Conservation (phyloP, 2,888 invertebrate genomes). For the Trichopria drosophilae region DNA sequence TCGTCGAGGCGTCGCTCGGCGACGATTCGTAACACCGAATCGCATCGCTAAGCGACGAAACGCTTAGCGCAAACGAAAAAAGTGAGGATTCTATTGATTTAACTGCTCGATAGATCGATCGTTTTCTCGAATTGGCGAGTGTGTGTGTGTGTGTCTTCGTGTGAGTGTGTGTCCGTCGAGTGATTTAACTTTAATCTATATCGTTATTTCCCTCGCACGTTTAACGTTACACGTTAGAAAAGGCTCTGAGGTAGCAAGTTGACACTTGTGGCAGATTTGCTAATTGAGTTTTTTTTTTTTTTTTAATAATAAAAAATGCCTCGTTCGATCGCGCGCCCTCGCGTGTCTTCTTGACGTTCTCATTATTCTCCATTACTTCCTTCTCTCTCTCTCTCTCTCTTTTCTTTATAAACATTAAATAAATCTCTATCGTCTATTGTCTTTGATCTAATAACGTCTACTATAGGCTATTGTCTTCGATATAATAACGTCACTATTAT, state of each 20-base stretch:
- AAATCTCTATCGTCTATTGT: conserved; percentile 54
- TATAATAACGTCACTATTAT: conserved; percentile 51
- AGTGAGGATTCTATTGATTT: background rate
- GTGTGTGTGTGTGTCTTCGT: conserved; percentile 20
- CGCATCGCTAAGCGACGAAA: no score
- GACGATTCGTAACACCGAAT: no score
- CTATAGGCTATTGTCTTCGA: conserved; percentile 55
- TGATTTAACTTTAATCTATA: conserved; percentile 25
- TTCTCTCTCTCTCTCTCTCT: conserved; percentile 28
- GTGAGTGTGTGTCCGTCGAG: conserved; percentile 16
- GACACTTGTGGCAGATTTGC: conserved; percentile 47
- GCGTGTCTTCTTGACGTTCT: conserved; percentile 5
- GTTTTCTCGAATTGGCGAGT: conserved; percentile 14
- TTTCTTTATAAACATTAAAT: conserved; percentile 50
- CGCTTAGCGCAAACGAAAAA: no score
- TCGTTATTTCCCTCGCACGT: conserved; percentile 41
- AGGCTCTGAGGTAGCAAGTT: conserved; percentile 53
- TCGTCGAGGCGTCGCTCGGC: no score
- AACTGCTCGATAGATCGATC: conserved; percentile 8
- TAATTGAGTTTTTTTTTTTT: conserved; percentile 9
- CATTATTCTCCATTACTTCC: conserved; percentile 5
- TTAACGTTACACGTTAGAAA: conserved; percentile 37
- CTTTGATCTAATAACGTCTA: conserved; percentile 50
- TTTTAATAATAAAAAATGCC: conserved; percentile 32
- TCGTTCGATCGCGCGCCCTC: conserved; percentile 22